These are phyloP conservation scores for Halichoerus grypus DNA, from an alignment of 2,113 vertebrate species.

Conservation along the genomic window DNA sequence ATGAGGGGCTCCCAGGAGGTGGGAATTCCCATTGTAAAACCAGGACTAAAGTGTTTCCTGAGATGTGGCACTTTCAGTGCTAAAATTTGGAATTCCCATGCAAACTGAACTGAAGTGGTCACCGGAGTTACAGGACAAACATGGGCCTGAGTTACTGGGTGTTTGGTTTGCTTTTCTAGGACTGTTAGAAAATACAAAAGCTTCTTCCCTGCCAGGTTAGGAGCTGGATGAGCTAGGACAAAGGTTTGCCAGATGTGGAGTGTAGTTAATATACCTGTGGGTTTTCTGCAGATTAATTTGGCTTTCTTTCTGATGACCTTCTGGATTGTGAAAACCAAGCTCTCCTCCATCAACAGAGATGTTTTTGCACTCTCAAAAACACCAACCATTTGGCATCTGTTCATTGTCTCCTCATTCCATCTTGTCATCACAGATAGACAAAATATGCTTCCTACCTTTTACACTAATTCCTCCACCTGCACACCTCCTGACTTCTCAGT, in stretches of 20 bases:
- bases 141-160: not conserved
- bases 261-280: not conserved
- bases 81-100: not conserved
- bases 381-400: not conserved
- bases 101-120: not conserved
- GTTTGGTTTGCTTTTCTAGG: not conserved
- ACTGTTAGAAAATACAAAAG: not conserved
- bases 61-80: not conserved
- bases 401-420: not conserved
- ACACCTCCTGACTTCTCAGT: not conserved
- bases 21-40: not conserved
- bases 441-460: not conserved
- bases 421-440: not conserved
- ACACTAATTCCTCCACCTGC: not conserved
- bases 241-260: not conserved
- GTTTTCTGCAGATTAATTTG: conserved; percentile 47
- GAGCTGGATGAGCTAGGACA: not conserved
- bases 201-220: not conserved
- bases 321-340: conserved; percentile 54
- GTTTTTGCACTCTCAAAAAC: not conserved
- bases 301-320: conserved; percentile 19
- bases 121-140: not conserved
- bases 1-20: not conserved
- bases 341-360: conserved; percentile 49
- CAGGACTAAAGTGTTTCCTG: not conserved